A percentile compares a stretch with the other conserved stretches of the same genome.
phyloP scores from a whole-genome alignment of 2,113 vertebrate genomes.

The Cricetomys ansorgei region DNA sequence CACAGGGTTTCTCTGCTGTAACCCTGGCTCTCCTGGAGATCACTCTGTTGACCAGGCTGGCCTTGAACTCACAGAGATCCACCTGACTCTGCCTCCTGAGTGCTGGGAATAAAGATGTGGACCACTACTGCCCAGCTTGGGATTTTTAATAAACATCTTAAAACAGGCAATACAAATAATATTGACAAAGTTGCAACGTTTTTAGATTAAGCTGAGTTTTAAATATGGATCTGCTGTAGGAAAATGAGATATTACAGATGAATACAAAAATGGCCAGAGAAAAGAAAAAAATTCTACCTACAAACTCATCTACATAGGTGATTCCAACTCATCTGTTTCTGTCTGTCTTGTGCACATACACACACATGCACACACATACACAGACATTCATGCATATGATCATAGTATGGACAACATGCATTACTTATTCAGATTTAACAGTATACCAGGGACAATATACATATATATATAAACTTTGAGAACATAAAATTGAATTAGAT shows the following conservation, averaged over 20 bases:
- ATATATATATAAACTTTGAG: conserved; percentile 14
- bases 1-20: not conserved
- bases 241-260: not conserved
- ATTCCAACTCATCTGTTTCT: not conserved
- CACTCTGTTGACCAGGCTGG: not conserved
- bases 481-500: conserved; percentile 28
- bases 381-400: not conserved
- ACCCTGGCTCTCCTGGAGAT: not conserved
- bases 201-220: conserved; percentile 20
- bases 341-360: not conserved
- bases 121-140: no score
- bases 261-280: not conserved
- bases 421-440: not conserved
- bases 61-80: not conserved
- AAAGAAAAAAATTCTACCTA: not conserved
- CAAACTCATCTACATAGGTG: not conserved
- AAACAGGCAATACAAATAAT: not conserved
- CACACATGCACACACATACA: not conserved
- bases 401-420: not conserved
- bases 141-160: not conserved
- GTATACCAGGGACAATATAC: not conserved
- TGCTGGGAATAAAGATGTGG: no score
- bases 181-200: not conserved
- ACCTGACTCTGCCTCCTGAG: not conserved
- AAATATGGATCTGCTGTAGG: not conserved